Evolutionary conservation across 2,113 vertebrate genomes (phyloP).

Genomic region (Myotis davidii): DNA sequence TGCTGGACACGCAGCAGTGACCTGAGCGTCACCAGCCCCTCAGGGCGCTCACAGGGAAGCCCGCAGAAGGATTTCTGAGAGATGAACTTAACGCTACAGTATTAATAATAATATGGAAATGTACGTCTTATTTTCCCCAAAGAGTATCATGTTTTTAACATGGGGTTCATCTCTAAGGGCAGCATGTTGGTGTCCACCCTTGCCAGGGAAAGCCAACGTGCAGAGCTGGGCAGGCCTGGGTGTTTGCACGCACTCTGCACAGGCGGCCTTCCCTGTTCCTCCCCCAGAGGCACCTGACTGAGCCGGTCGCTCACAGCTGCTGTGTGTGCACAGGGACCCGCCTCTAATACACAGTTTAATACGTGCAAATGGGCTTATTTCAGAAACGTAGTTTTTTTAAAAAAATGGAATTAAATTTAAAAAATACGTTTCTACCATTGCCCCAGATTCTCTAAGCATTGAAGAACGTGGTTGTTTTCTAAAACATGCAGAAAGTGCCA

Average conservation of each 20-base stretch:
- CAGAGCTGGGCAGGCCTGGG: not conserved
- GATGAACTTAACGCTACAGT: not conserved
- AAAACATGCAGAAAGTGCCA: not conserved
- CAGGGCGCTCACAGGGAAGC: rapidly evolving
- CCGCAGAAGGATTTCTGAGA: not conserved
- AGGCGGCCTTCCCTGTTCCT: no score
- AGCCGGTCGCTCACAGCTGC: not conserved
- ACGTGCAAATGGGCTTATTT: not conserved
- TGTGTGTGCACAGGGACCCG: not conserved
- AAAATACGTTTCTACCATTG: not conserved
- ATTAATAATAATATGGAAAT: not conserved
- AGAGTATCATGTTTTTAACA: not conserved
- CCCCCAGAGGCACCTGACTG: not conserved
- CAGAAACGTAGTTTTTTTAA: not conserved
- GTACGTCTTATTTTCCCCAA: not conserved
- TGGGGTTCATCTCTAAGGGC: not conserved
- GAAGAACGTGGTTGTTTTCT: slow-evolving; percentile 25
- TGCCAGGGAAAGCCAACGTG: not conserved
- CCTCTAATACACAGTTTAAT: not conserved
- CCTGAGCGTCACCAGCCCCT: not conserved
- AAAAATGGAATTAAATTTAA: not conserved
- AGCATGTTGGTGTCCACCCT: not conserved
- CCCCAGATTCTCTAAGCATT: not conserved
- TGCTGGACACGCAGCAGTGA: not conserved
- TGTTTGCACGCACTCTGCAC: no score